Conservation (phyloP, 2,797 vertebrate genomes). For the Phoebastria nigripes region DNA sequence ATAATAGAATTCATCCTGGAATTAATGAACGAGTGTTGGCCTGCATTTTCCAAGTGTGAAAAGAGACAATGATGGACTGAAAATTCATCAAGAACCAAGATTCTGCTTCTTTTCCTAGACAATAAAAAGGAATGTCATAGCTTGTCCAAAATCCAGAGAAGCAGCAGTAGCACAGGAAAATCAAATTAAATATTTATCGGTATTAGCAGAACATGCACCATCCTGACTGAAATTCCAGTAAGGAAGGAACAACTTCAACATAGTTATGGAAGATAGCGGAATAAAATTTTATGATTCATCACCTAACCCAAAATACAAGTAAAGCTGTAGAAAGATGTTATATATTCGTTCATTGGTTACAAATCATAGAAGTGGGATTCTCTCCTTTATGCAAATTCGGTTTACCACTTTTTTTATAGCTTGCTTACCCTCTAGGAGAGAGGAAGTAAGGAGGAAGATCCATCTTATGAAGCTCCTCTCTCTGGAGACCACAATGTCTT, state of each 20-base stretch:
- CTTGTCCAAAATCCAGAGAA: background rate
- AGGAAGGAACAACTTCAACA: background rate
- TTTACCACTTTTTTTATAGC: background rate
- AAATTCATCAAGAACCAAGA: background rate
- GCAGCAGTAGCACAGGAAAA: background rate
- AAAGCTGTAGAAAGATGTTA: background rate
- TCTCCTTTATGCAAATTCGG: background rate
- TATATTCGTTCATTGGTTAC: background rate
- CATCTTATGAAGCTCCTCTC: background rate
- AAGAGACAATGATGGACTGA: background rate
- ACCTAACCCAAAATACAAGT: background rate
- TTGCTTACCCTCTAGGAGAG: background rate
- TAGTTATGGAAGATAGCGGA: background rate
- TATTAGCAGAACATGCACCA: background rate
- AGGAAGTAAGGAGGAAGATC: background rate
- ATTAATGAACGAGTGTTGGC: background rate
- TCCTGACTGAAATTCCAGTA: background rate
- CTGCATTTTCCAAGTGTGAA: background rate
- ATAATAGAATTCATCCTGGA: background rate
- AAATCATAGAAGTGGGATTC: background rate
- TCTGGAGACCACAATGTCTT: background rate
- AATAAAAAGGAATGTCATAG: background rate
- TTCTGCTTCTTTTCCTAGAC: background rate
- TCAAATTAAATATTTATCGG: background rate
- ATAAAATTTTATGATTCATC: background rate